phyloP scores from a whole-genome alignment of 2,113 vertebrate species.

The Calidris pugnax region DNA sequence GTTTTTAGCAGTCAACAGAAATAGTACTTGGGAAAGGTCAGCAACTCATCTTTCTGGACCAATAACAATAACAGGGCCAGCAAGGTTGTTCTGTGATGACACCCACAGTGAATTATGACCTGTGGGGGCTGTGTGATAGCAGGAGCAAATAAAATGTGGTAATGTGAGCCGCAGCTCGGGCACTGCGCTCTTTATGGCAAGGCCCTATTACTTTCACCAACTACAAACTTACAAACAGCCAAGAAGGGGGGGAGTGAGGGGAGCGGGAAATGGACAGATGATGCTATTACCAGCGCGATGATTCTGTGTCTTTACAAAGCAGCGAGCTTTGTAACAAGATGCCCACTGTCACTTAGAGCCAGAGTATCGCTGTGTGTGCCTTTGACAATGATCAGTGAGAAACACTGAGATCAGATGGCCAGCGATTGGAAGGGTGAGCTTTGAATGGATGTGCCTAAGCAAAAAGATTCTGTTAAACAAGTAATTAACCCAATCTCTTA shows the following conservation, averaged over 20 bases:
- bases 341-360: background rate
- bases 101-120: background rate
- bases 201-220: background rate
- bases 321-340: background rate
- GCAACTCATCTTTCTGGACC: background rate
- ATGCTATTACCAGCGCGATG: background rate
- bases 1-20: slow-evolving; percentile 3
- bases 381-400: background rate
- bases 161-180: background rate
- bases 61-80: background rate
- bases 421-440: background rate
- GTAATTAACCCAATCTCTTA: background rate
- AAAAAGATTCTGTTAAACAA: background rate
- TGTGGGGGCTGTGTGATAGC: background rate
- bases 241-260: background rate
- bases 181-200: background rate
- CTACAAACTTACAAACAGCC: background rate
- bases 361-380: background rate
- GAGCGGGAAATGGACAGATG: fast-evolving
- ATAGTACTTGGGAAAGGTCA: background rate
- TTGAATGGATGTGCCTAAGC: background rate
- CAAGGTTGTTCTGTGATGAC: background rate
- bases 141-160: background rate
- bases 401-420: background rate
- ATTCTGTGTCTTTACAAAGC: background rate